Conservation (phyloP, 2,888 invertebrate genomes). For the Antheraea yamamai region DNA sequence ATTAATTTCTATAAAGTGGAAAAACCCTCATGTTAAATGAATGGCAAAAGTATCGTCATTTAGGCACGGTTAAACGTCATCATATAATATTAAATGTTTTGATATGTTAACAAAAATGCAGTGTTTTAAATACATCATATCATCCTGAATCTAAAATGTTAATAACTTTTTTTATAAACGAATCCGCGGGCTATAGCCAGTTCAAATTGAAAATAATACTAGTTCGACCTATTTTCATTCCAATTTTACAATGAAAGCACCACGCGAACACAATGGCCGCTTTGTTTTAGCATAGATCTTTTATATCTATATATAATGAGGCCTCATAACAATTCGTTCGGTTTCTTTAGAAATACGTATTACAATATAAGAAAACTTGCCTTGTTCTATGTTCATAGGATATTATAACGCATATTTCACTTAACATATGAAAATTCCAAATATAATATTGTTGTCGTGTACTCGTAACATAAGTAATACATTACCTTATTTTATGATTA, state of each 20-base stretch:
- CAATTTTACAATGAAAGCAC: neutral
- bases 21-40: too few relatives aligned
- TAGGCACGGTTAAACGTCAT: too few relatives aligned
- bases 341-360: conserved; percentile 5
- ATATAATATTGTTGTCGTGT: neutral
- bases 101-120: too few relatives aligned
- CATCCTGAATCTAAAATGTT: too few relatives aligned
- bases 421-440: neutral
- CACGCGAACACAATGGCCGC: neutral
- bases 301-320: conserved; percentile 1
- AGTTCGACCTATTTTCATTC: neutral
- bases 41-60: too few relatives aligned
- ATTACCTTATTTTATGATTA: neutral
- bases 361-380: neutral
- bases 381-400: neutral
- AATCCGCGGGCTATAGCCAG: neutral
- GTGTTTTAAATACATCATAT: neutral
- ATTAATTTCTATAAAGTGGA: too few relatives aligned
- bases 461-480: neutral
- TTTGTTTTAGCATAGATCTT: neutral
- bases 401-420: neutral
- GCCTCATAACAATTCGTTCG: neutral
- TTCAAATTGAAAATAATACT: neutral
- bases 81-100: too few relatives aligned
- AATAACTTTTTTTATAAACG: neutral